Evolutionary conservation across 1,140 invertebrate genomes (phyloP), one percentile per base, ranked within the genome.

Genomic region (Eciton burchellii): DNA sequence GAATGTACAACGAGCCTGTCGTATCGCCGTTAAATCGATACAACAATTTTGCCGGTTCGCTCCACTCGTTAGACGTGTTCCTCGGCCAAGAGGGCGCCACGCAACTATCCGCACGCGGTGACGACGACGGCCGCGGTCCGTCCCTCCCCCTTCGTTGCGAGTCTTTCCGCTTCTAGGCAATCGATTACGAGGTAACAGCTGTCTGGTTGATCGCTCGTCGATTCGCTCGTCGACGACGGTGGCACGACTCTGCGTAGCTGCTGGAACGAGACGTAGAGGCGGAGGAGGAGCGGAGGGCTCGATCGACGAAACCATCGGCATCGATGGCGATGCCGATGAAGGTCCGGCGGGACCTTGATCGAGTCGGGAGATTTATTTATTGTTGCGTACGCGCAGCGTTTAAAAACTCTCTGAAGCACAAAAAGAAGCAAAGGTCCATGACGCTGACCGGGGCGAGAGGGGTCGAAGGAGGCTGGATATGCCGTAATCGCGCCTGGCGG

Each of bases 331-430:
- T 72, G 54, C 77, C 81, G 81, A 85, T 89, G 83, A 84, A 59
- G 35, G 35, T n/a, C n/a, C 84, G n/a, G 26, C 35, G 54, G 26
- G 57, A 52, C 62, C 57, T 65, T 77, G 88, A 89, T 83, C 82
- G 79, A 84, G 90, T 89, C 82, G 79, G 59, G 82, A 79, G 77
- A 88, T 89, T 89, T 90, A 89, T 89, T 86, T 90, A n/a, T n/a
- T n/a, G n/a, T 84, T 81, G 66, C 82, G 63, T 88, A 45, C 84
- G n/a, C n/a, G n/a, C n/a, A n/a, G n/a, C n/a, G 79, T 89, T 90
- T 84, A 90, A 91, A 90, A 89, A 85, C 77, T 83, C 83, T 84
- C 87, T 89, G 88, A 91, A 90, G 88, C 87, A 83, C 74, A 90
- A 87, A 90, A 89, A n/a, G n/a, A 83, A 86, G 79, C 82, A 66